These are phyloP conservation scores for Clepsis dumicolana DNA, from an alignment of 2,888 invertebrate species.

Conservation along the genomic window DNA sequence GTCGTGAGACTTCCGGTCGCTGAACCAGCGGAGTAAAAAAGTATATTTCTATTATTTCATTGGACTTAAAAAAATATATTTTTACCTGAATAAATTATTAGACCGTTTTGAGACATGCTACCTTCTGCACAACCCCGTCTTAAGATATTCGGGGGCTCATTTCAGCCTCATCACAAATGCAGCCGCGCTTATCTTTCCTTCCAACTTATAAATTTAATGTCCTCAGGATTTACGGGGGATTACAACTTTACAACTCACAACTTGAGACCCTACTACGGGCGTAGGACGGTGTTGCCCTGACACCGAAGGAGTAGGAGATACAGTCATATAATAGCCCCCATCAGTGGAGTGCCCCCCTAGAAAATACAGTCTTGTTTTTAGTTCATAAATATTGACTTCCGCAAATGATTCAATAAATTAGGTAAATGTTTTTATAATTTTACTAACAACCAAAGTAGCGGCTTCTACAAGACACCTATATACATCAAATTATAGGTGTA, in stretches of 20 bases:
- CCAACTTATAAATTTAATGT: conserved; percentile 77
- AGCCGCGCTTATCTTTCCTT: conserved; percentile 70
- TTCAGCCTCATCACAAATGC: conserved; percentile 72
- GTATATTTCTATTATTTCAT: no score
- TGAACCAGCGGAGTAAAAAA: no score
- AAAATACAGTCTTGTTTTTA: no score
- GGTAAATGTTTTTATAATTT: no score
- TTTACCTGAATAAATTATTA: neutral
- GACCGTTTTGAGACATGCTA: neutral
- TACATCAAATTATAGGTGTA: no score
- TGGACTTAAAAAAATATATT: no score
- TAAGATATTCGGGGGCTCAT: conserved; percentile 47
- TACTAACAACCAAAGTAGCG: no score
- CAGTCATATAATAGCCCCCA: neutral
- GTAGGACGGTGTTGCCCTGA: neutral
- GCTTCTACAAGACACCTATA: no score
- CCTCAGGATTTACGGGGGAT: conserved; percentile 74
- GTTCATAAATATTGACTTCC: no score
- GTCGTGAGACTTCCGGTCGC: no score
- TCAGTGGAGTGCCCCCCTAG: no score
- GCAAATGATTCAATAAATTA: no score
- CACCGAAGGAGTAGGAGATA: neutral
- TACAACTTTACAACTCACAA: conserved; percentile 70
- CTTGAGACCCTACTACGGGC: conserved; percentile 51
- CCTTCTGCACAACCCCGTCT: conserved; percentile 47